phyloP scores from a whole-genome alignment of 2,113 vertebrate genomes.

The Pachycephala philippinensis region DNA sequence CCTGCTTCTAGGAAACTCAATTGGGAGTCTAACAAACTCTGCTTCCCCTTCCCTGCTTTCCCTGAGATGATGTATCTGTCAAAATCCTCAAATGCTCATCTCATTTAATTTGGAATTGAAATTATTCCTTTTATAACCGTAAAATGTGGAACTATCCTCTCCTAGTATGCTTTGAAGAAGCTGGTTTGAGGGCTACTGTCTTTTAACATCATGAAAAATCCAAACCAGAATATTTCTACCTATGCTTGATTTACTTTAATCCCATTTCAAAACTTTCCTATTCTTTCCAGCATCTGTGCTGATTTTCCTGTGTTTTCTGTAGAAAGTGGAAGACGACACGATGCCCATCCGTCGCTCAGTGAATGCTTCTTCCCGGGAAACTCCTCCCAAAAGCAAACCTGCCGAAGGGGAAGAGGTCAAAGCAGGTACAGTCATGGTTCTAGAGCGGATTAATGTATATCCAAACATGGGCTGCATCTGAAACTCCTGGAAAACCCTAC shows the following conservation, averaged over 20 bases:
- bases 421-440: slow-evolving; percentile 53
- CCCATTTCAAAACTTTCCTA: background rate
- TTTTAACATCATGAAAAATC: background rate
- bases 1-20: slow-evolving; percentile 20
- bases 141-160: slow-evolving; percentile 6
- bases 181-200: slow-evolving; percentile 5
- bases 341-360: slow-evolving; percentile 94
- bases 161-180: slow-evolving; percentile 5
- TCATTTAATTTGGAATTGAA: slow-evolving; percentile 29
- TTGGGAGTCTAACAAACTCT: slow-evolving; percentile 23
- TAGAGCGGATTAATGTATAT: fast-evolving
- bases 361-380: slow-evolving; percentile 85
- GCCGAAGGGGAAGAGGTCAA: slow-evolving; percentile 80
- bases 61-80: background rate
- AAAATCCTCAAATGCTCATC: background rate
- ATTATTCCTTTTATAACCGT: background rate
- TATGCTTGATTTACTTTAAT: slow-evolving; percentile 22
- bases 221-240: slow-evolving; percentile 30
- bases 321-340: slow-evolving; percentile 74
- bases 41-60: slow-evolving; percentile 43
- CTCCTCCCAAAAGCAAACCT: slow-evolving; percentile 80
- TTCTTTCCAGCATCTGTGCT: background rate
- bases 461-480: background rate
- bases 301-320: slow-evolving; percentile 2
- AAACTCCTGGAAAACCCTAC: background rate